Evolutionary conservation across 2,113 vertebrate genomes (phyloP).

Genomic region (Chamaea fasciata): DNA sequence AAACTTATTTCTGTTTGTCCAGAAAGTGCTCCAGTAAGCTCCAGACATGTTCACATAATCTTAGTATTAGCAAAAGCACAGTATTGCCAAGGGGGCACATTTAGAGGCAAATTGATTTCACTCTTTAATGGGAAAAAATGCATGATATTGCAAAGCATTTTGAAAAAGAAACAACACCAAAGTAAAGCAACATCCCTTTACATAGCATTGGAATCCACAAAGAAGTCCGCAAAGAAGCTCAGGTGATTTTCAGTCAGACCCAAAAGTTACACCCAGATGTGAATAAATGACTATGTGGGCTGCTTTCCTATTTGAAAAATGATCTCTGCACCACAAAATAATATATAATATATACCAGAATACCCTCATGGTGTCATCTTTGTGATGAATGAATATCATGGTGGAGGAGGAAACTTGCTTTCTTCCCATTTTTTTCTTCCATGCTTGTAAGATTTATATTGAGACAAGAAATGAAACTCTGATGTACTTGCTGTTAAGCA

Average conservation of each 20-base stretch:
- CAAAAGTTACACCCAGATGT: neutral
- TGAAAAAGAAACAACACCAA: neutral
- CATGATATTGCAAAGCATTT: neutral
- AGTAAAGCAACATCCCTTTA: neutral
- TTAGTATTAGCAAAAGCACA: neutral
- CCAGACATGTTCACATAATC: neutral
- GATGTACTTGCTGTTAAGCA: neutral
- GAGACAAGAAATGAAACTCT: neutral
- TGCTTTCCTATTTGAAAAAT: constrained; percentile 11
- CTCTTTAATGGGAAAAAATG: neutral
- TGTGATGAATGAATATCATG: neutral
- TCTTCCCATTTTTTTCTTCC: neutral
- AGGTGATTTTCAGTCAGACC: neutral
- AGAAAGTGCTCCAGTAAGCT: neutral
- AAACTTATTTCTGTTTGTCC: neutral
- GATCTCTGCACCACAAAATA: neutral
- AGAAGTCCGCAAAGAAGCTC: neutral
- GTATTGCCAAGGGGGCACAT: neutral
- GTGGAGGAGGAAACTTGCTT: neutral
- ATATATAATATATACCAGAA: neutral
- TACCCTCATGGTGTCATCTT: neutral
- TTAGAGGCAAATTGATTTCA: constrained; percentile 17
- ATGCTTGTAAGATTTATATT: neutral
- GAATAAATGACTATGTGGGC: neutral
- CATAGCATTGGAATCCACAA: neutral